Conservation (phyloP, 92 coral and sea anemone genomes). For the Siderastrea radians region DNA sequence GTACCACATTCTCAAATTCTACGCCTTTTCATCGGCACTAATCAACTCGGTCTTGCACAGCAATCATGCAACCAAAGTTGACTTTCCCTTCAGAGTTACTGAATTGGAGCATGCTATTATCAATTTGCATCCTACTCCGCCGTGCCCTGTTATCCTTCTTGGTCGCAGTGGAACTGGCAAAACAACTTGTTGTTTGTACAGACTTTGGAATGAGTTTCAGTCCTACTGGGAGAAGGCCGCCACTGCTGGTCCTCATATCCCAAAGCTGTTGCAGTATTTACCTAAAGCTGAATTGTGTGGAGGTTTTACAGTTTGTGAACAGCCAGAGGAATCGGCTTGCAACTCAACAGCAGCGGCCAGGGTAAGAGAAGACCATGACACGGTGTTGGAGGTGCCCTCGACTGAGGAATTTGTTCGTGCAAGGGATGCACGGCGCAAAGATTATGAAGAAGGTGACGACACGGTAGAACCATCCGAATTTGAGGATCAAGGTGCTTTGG, state of each 20-base stretch:
- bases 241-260: slow-evolving; percentile 91
- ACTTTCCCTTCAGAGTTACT: slow-evolving; percentile 95
- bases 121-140: slow-evolving; percentile 78
- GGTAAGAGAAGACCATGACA: slow-evolving; percentile 4
- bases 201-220: slow-evolving; percentile 96
- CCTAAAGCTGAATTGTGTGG: slow-evolving; percentile 27
- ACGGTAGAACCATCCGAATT: slow-evolving; percentile 39
- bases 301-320: slow-evolving; percentile 17
- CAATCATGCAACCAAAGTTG: slow-evolving; percentile 64
- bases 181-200: slow-evolving; percentile 96
- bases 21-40: slow-evolving; percentile 88
- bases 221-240: slow-evolving; percentile 88
- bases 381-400: background rate
- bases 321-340: background rate
- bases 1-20: slow-evolving; percentile 95
- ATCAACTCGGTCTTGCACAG: slow-evolving; percentile 83
- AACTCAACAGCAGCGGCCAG: background rate
- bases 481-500: slow-evolving; percentile 23
- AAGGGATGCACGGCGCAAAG: slow-evolving; percentile 65
- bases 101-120: slow-evolving; percentile 96
- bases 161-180: slow-evolving; percentile 99
- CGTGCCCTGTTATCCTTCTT: slow-evolving; percentile 84
- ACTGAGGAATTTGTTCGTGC: slow-evolving; percentile 59
- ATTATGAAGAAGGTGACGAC: slow-evolving; percentile 47
- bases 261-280: slow-evolving; percentile 66